phyloP scores from a whole-genome alignment of 2,797 vertebrate genomes.

The Myotis vivesi region DNA sequence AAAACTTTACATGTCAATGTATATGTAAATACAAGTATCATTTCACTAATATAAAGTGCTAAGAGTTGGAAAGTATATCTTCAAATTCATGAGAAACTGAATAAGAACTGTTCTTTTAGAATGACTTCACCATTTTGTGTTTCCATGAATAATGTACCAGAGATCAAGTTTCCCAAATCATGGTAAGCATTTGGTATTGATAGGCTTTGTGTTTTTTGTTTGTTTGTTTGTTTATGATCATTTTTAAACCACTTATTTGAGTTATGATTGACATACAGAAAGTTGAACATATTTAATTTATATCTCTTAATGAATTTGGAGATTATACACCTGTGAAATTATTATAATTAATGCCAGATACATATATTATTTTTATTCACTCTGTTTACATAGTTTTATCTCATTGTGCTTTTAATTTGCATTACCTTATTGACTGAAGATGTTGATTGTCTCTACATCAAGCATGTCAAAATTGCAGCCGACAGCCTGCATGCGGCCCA shows the following conservation, averaged over 20 bases:
- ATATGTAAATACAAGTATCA: background rate
- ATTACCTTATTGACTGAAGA: background rate
- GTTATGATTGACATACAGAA: background rate
- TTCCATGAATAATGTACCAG: background rate
- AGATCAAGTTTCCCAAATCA: background rate
- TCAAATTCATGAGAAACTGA: background rate
- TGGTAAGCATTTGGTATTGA: background rate
- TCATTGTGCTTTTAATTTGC: background rate
- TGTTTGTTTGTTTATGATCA: background rate
- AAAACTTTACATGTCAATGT: background rate
- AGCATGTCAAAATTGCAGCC: no score
- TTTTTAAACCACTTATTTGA: background rate
- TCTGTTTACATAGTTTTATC: background rate
- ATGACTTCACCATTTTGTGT: background rate
- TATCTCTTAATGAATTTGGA: background rate
- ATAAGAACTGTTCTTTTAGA: background rate
- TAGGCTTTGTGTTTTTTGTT: background rate
- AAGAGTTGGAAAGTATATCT: background rate
- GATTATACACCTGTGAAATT: background rate
- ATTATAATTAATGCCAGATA: background rate
- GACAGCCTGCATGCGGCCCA: no score
- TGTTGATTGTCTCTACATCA: background rate
- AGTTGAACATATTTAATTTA: background rate
- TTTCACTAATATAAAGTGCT: background rate
- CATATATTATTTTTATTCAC: background rate